Percentiles rank a stretch among this genome's conserved stretches.
These are phyloP conservation scores for Neomorphus geoffroyi DNA, from an alignment of 2,797 vertebrate species.

Conservation along the genomic window DNA sequence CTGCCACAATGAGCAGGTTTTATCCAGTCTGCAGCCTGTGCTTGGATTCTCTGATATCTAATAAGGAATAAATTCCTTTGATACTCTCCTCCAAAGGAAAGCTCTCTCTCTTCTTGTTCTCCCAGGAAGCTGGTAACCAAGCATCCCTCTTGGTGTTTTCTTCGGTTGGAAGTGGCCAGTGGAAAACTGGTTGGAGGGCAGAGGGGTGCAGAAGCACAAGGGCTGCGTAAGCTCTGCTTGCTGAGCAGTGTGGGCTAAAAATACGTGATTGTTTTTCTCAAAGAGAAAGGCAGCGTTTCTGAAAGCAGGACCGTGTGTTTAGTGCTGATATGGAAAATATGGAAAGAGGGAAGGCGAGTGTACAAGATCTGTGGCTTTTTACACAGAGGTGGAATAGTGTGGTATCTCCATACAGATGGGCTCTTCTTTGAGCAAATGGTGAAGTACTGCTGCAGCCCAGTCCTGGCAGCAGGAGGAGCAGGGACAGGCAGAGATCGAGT, in stretches of 20 bases:
- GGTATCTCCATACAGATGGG: rapidly evolving
- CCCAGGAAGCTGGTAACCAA: background rate
- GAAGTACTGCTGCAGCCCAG: background rate
- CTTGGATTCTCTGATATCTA: background rate
- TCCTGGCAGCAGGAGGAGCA: background rate
- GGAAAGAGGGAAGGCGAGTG: background rate
- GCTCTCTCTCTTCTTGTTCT: background rate
- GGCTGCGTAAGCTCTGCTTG: background rate
- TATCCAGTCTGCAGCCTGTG: background rate
- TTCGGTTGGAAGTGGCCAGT: too few relatives aligned
- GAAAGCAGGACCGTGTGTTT: background rate
- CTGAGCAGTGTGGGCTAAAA: background rate
- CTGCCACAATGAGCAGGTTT: background rate
- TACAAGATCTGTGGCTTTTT: background rate
- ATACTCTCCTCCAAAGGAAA: background rate
- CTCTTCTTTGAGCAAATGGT: background rate
- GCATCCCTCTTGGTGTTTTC: background rate
- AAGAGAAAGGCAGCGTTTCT: background rate
- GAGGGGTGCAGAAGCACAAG: background rate
- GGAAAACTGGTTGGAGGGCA: background rate
- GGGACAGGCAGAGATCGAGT: background rate
- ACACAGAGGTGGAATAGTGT: background rate
- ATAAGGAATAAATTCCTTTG: background rate
- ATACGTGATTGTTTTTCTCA: background rate
- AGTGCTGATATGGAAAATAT: background rate